Evolutionary conservation across 2,888 invertebrate species (phyloP).

Genomic region (Acrocyrtus sp.): DNA sequence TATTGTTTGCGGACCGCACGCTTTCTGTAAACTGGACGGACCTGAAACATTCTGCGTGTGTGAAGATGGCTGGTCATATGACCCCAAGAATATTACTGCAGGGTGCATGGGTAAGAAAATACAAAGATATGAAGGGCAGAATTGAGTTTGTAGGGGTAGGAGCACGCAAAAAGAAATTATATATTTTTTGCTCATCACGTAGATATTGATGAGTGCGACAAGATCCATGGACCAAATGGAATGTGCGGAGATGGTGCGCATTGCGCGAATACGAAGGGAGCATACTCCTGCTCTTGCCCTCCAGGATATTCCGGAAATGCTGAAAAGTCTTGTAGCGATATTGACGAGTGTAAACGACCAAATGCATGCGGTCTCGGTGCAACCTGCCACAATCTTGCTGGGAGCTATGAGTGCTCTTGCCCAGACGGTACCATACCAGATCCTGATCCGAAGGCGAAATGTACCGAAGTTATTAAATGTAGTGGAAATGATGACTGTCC

Average conservation of each 20-base stretch:
- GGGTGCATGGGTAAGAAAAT: constrained; percentile 78
- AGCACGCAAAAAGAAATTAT: not conserved
- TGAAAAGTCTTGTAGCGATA: constrained; percentile 79
- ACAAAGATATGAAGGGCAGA: not conserved
- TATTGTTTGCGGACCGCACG: constrained; percentile 85
- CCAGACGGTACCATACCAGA: constrained; percentile 84
- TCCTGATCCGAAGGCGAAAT: constrained; percentile 83
- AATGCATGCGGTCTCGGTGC: constrained; percentile 84
- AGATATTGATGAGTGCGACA: constrained; percentile 93
- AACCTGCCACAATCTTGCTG: constrained; percentile 80
- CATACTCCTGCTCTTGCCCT: constrained; percentile 81
- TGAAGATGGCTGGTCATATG: constrained; percentile 92
- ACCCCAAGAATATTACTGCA: constrained; percentile 87
- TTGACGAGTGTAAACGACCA: constrained; percentile 81
- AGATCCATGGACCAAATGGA: constrained; percentile 79
- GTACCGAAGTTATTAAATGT: constrained; percentile 85
- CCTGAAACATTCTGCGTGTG: constrained; percentile 89
- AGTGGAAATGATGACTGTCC: constrained; percentile 81
- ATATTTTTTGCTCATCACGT: not conserved
- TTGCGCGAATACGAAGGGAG: constrained; percentile 83
- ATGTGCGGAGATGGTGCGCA: constrained; percentile 85
- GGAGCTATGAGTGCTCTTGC: constrained; percentile 82
- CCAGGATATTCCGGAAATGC: constrained; percentile 89
- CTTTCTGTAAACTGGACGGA: constrained; percentile 88
- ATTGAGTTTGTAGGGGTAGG: not conserved